These are phyloP conservation scores for Crenichthys baileyi DNA, from an alignment of 2,797 vertebrate species.

Conservation along the genomic window DNA sequence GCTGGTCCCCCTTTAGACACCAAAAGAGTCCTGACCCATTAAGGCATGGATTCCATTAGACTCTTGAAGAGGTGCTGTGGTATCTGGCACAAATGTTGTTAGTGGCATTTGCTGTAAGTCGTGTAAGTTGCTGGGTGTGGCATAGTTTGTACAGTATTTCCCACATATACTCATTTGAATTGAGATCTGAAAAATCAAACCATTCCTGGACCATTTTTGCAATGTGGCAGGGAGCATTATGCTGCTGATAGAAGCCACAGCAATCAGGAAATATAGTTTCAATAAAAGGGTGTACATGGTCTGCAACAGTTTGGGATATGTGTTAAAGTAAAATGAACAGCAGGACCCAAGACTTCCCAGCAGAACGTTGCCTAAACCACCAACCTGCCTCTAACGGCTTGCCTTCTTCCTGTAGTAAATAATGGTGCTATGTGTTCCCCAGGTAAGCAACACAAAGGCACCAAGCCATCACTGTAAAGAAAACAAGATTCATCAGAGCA, in stretches of 20 bases:
- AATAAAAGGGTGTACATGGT: not conserved
- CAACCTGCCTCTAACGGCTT: not conserved
- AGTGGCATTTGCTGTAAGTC: not conserved
- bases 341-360: not conserved
- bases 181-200: not conserved
- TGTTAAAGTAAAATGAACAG: not conserved
- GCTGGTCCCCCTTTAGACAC: not conserved
- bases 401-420: not conserved
- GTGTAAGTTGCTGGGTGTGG: not conserved
- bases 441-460: not conserved
- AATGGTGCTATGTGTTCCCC: not conserved
- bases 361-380: too few relatives aligned
- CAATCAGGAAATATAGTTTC: not conserved
- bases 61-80: not conserved
- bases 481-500: not conserved
- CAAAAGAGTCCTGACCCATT: not conserved
- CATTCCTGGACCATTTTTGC: not conserved
- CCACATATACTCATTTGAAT: not conserved
- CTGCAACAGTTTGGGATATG: not conserved
- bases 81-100: not conserved
- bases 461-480: not conserved
- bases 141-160: not conserved
- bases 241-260: not conserved
- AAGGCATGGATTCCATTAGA: not conserved
- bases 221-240: not conserved